phyloP scores from a whole-genome alignment of 2,888 invertebrate genomes.

The Seira musarum region DNA sequence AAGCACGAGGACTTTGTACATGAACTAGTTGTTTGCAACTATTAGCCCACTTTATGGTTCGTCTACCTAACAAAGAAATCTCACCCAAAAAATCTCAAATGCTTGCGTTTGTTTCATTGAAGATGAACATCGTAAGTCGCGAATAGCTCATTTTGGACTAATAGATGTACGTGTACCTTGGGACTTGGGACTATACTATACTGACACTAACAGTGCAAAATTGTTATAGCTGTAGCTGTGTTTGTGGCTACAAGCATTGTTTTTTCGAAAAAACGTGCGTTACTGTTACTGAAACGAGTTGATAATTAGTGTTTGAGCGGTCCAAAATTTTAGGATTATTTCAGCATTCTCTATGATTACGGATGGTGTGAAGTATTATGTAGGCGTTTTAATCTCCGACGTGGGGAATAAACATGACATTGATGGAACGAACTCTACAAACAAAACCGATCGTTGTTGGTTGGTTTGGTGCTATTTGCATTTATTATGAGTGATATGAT shows the following conservation, averaged over 20 bases:
- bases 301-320: too few relatives aligned
- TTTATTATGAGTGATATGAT: not conserved
- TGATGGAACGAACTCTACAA: not conserved
- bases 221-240: too few relatives aligned
- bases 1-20: not conserved
- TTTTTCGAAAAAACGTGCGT: too few relatives aligned
- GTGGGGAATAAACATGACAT: too few relatives aligned
- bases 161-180: not conserved
- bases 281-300: too few relatives aligned
- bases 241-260: too few relatives aligned
- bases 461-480: not conserved
- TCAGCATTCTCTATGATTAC: too few relatives aligned
- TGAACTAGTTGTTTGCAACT: not conserved
- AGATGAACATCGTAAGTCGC: not conserved
- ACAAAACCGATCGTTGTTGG: not conserved
- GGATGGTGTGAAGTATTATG: too few relatives aligned
- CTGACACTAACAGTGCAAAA: too few relatives aligned
- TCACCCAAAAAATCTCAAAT: not conserved
- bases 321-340: too few relatives aligned
- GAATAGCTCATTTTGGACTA: too few relatives aligned
- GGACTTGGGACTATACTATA: not conserved
- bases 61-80: not conserved
- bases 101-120: not conserved
- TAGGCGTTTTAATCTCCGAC: too few relatives aligned
- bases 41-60: slow-evolving; percentile 6